Percentiles rank a stretch among this genome's conserved stretches.
These are phyloP conservation scores for Gymnosoma rotundatum DNA, from an alignment of 2,888 invertebrate genomes.

Conservation along the genomic window DNA sequence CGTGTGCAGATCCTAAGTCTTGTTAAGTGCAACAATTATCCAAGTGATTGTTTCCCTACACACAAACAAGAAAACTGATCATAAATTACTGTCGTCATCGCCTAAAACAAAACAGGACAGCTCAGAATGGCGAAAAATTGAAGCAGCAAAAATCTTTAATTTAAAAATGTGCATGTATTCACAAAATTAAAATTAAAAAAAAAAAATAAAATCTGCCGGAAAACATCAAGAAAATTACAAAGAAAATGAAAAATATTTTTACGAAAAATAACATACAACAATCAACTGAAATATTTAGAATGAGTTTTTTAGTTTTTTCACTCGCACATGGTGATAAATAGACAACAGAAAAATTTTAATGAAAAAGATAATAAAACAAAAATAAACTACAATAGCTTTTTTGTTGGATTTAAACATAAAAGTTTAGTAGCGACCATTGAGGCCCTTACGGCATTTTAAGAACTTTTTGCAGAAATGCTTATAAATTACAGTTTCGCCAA, in stretches of 20 bases:
- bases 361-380: slow-evolving; percentile 1
- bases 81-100: slow-evolving; percentile 52
- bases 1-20: neutral
- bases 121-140: slow-evolving; percentile 49
- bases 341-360: slow-evolving; percentile 42
- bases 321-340: slow-evolving; percentile 38
- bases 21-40: slow-evolving; percentile 21
- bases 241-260: slow-evolving; percentile 2
- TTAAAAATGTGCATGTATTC: slow-evolving; percentile 32
- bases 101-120: slow-evolving; percentile 16
- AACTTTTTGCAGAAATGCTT: too few relatives aligned
- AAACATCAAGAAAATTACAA: slow-evolving; percentile 24
- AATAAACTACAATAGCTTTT: neutral
- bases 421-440: too few relatives aligned
- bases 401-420: too few relatives aligned
- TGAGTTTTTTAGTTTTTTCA: slow-evolving; percentile 22
- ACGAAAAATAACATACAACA: slow-evolving; percentile 15
- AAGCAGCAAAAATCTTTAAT: slow-evolving; percentile 51
- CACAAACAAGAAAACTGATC: slow-evolving; percentile 33
- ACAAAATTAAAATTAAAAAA: slow-evolving; percentile 9
- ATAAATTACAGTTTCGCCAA: too few relatives aligned
- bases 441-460: too few relatives aligned
- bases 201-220: slow-evolving; percentile 25
- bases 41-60: slow-evolving; percentile 48
- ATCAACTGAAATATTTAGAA: slow-evolving; percentile 57